Conservation (phyloP, 2,797 vertebrate genomes). For the Manis crassicaudata region DNA sequence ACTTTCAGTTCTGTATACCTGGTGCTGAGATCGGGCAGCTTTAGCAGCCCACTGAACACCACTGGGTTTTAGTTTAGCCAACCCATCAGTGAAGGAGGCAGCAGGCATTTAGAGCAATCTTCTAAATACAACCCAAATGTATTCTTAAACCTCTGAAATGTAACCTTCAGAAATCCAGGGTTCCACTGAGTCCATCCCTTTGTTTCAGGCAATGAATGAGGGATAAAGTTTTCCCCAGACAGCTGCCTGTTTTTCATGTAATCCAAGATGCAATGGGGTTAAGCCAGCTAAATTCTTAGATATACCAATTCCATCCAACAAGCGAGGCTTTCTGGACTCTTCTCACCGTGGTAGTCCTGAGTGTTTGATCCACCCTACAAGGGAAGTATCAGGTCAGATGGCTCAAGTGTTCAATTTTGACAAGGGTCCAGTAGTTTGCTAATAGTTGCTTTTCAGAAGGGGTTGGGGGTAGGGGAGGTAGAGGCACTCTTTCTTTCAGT, state of each 20-base stretch:
- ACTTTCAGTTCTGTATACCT: background rate
- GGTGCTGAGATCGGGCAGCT: background rate
- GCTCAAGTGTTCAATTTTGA: background rate
- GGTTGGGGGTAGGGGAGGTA: background rate
- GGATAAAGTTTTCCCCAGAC: background rate
- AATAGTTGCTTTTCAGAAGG: background rate
- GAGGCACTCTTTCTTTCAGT: background rate
- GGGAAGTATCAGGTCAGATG: background rate
- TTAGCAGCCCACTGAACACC: background rate
- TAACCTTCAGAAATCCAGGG: background rate
- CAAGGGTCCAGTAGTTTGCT: background rate
- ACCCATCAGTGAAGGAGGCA: background rate
- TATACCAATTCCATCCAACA: background rate
- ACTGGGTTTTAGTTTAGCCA: background rate
- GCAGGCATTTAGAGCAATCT: background rate
- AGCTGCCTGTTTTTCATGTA: background rate
- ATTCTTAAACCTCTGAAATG: background rate
- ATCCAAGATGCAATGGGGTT: background rate
- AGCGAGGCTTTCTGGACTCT: background rate
- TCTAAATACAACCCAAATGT: background rate
- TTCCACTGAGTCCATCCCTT: background rate
- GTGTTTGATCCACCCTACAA: background rate
- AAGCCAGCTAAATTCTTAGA: background rate
- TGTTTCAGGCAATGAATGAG: background rate
- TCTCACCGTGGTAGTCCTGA: background rate